Conservation (phyloP, 2,888 invertebrate genomes). For the Eupithecia centaureata region DNA sequence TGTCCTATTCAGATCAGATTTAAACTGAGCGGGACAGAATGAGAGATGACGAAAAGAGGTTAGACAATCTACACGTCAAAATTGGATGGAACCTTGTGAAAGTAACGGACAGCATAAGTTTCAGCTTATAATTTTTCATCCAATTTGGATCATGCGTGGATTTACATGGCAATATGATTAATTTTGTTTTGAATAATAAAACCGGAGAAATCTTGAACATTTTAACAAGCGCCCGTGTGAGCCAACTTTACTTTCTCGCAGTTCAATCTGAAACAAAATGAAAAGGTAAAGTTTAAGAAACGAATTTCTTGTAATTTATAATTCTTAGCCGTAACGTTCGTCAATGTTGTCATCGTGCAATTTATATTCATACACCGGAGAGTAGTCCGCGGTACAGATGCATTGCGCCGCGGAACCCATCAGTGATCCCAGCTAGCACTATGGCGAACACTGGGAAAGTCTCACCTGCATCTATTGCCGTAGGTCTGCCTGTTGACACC, state of each 20-base stretch:
- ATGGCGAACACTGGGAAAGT: constrained; percentile 22
- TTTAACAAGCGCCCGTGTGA: constrained; percentile 25
- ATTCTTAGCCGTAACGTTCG: too few species aligned
- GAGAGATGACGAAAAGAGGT: too few species aligned
- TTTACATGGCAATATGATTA: not conserved
- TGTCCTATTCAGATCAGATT: too few species aligned
- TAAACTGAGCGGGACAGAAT: too few species aligned
- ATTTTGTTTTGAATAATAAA: not conserved
- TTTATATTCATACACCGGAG: too few species aligned
- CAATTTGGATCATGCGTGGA: not conserved
- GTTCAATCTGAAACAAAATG: constrained; percentile 30
- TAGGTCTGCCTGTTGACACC: too few species aligned
- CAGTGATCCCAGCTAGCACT: constrained; percentile 26
- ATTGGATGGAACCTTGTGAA: not conserved
- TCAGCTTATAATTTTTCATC: not conserved
- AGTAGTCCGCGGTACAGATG: constrained; percentile 32
- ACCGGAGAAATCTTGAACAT: not conserved
- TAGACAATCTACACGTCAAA: not conserved
- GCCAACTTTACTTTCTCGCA: constrained; percentile 26
- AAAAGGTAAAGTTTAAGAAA: too few species aligned
- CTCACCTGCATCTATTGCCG: too few species aligned
- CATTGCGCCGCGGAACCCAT: constrained; percentile 30
- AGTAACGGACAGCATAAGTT: not conserved
- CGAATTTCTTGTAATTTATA: too few species aligned
- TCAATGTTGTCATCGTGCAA: too few species aligned